These are phyloP conservation scores for Tangara arthus DNA, from an alignment of 2,797 vertebrate species.

Conservation along the genomic window DNA sequence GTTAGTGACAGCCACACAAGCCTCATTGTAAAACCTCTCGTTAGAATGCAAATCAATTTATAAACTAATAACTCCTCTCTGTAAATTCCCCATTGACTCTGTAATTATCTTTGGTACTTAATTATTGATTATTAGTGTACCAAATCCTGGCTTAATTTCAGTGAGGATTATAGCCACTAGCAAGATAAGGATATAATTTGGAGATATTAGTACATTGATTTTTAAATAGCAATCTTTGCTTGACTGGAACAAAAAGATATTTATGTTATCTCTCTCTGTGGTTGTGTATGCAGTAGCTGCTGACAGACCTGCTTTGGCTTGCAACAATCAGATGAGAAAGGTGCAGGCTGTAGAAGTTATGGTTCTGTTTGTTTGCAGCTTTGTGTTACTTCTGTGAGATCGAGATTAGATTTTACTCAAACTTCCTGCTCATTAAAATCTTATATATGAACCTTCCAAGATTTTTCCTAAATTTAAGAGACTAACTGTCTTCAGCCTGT, in stretches of 20 bases:
- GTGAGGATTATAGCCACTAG: neutral
- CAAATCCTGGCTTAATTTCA: constrained; percentile 23
- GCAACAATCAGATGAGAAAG: neutral
- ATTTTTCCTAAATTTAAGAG: neutral
- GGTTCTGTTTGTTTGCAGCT: neutral
- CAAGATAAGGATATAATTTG: constrained; percentile 35
- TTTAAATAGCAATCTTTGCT: neutral
- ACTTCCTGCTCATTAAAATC: neutral
- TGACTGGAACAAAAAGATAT: neutral
- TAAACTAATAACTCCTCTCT: constrained; percentile 7
- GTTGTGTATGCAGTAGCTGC: neutral
- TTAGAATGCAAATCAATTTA: constrained; percentile 41
- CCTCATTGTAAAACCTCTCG: neutral
- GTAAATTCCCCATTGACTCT: neutral
- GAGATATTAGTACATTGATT: neutral
- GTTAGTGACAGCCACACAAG: neutral
- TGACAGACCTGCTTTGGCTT: neutral
- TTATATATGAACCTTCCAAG: neutral
- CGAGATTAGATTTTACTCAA: neutral
- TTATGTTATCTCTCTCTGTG: neutral
- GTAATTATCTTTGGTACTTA: constrained; percentile 41
- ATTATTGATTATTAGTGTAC: constrained; percentile 43
- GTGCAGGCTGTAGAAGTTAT: neutral
- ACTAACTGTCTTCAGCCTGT: neutral
- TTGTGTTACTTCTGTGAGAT: neutral